phyloP scores from a whole-genome alignment of 2,113 vertebrate genomes.

The Archilochus colubris region DNA sequence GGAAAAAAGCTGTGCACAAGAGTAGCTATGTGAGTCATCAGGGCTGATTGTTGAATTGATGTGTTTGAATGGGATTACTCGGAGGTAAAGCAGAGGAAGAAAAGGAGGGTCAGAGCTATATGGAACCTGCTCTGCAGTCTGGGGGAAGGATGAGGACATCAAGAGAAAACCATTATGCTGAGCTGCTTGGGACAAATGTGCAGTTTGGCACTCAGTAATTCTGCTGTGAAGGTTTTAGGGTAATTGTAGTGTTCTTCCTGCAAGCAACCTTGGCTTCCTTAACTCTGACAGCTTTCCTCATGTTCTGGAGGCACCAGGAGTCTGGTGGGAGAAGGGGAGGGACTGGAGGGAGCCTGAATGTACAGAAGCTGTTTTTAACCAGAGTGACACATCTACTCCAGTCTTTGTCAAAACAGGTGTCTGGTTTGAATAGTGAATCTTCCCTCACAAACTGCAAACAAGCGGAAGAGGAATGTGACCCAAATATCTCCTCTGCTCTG shows the following conservation, averaged over 20 bases:
- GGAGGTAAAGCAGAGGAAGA: not conserved
- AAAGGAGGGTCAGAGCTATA: not conserved
- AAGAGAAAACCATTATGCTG: not conserved
- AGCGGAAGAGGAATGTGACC: constrained; percentile 34
- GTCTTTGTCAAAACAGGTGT: constrained; percentile 48
- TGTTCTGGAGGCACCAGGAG: not conserved
- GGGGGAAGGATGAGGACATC: not conserved
- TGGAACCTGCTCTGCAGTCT: not conserved
- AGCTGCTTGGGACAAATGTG: not conserved
- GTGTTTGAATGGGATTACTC: not conserved
- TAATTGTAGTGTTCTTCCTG: not conserved
- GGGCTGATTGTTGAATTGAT: not conserved
- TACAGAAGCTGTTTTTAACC: constrained; percentile 16
- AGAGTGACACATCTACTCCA: not conserved
- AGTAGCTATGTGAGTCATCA: constrained; percentile 28
- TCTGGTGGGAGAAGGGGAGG: constrained; percentile 23
- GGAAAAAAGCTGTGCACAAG: not conserved
- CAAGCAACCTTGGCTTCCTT: not conserved
- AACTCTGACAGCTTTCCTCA: not conserved
- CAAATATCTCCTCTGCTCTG: constrained; percentile 11
- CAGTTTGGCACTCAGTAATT: not conserved
- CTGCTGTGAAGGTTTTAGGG: not conserved
- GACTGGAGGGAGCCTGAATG: not conserved
- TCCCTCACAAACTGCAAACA: not conserved
- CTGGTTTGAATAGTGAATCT: constrained; percentile 24